Conservation (phyloP, 2,113 vertebrate species). For the Entomyzon cyanotis region DNA sequence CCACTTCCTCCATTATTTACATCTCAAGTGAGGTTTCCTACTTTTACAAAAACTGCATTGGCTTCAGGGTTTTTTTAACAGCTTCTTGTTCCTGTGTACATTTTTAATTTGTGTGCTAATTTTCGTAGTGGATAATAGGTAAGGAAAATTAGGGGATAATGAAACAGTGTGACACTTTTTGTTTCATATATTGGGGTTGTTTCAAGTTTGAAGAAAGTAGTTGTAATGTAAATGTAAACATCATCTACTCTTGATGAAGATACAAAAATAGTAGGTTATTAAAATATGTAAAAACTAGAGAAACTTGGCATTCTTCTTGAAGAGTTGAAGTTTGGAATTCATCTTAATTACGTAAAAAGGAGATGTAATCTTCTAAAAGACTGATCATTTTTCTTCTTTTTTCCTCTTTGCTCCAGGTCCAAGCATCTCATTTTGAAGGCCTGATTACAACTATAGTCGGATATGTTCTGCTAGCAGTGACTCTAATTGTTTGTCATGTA, state of each 20-base stretch:
- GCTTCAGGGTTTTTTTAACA: neutral
- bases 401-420: conserved; percentile 76
- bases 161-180: neutral
- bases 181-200: neutral
- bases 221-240: neutral
- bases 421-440: conserved; percentile 95
- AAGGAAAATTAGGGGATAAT: neutral
- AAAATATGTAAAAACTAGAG: neutral
- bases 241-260: neutral
- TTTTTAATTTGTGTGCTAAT: neutral
- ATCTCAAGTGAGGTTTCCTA: neutral
- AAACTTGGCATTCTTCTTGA: neutral
- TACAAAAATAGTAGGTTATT: neutral
- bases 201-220: neutral
- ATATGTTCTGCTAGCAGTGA: conserved; percentile 91
- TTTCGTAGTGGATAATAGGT: neutral
- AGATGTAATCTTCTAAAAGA: neutral
- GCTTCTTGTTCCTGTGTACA: neutral
- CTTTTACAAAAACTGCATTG: neutral
- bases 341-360: neutral
- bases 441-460: conserved; percentile 94
- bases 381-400: neutral
- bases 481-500: conserved; percentile 93
- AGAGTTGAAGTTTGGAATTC: neutral
- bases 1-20: neutral